A percentile compares a stretch with the other conserved stretches of the same genome.
Conservation (phyloP, 2,113 vertebrate species). For the Bucco capensis region DNA sequence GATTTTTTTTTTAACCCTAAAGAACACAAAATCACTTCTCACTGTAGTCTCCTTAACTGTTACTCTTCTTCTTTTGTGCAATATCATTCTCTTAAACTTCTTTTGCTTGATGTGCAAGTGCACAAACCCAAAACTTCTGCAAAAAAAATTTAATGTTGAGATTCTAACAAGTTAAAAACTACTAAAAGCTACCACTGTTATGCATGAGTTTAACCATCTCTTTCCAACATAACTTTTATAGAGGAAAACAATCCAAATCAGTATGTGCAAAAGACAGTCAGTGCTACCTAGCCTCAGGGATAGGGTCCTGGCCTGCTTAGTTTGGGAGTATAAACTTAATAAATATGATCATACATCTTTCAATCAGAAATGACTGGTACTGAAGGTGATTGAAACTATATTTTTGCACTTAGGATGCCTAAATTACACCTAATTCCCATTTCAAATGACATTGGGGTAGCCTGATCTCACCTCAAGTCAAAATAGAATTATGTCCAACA, state of each 20-base stretch:
- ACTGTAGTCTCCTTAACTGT: not conserved
- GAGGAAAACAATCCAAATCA: not conserved
- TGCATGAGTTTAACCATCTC: not conserved
- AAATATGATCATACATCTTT: not conserved
- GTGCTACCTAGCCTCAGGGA: not conserved
- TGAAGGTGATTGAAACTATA: not conserved
- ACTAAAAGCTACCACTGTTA: not conserved
- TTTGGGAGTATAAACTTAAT: not conserved
- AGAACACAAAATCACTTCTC: not conserved
- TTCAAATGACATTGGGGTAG: not conserved
- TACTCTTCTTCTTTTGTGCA: not conserved
- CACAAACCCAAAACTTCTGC: not conserved
- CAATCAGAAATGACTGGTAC: not conserved
- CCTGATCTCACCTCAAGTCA: not conserved
- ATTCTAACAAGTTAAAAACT: not conserved
- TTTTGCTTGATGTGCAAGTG: not conserved
- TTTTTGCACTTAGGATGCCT: not conserved
- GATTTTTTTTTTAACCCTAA: not conserved
- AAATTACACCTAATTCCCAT: not conserved
- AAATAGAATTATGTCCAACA: not conserved
- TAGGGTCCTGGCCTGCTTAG: accelerated
- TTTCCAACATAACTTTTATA: not conserved
- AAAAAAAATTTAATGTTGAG: not conserved
- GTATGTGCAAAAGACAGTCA: not conserved
- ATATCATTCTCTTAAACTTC: not conserved